phyloP scores from a whole-genome alignment of 2,888 invertebrate genomes.

The Eudemis profundana region DNA sequence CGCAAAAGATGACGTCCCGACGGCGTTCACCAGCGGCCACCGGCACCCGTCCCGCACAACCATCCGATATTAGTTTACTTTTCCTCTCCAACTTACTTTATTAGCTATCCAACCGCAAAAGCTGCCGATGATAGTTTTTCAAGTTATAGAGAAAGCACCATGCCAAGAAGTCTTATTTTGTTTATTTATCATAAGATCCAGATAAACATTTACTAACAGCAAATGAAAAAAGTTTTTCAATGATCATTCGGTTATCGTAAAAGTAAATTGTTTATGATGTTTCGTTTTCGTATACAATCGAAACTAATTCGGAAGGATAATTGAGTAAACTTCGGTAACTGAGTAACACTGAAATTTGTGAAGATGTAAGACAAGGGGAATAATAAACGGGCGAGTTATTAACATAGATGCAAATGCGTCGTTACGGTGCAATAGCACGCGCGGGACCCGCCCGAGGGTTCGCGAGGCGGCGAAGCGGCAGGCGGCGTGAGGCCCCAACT shows the following conservation, averaged over 20 bases:
- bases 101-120: conserved; percentile 79
- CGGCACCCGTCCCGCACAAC: conserved; percentile 67
- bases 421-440: conserved; percentile 61
- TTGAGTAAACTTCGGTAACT: conserved; percentile 48
- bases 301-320: conserved; percentile 30
- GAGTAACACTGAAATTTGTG: conserved; percentile 43
- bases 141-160: conserved; percentile 77
- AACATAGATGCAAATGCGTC: conserved; percentile 68
- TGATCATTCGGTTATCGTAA: background rate
- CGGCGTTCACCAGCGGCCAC: conserved; percentile 53
- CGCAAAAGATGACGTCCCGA: conserved; percentile 63
- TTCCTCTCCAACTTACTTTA: conserved; percentile 84
- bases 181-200: conserved; percentile 5
- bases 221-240: conserved; percentile 4
- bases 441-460: conserved; percentile 55
- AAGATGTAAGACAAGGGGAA: conserved; percentile 55
- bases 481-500: conserved; percentile 43
- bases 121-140: conserved; percentile 76
- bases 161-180: conserved; percentile 51
- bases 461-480: conserved; percentile 46
- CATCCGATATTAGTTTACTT: conserved; percentile 86
- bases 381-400: conserved; percentile 63
- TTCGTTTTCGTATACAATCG: conserved; percentile 1
- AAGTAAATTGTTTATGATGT: background rate
- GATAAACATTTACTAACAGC: conserved; percentile 14